Base-by-base conservation (phyloP, 1,140 invertebrate species). In the Drosophila yakuba region DNA sequence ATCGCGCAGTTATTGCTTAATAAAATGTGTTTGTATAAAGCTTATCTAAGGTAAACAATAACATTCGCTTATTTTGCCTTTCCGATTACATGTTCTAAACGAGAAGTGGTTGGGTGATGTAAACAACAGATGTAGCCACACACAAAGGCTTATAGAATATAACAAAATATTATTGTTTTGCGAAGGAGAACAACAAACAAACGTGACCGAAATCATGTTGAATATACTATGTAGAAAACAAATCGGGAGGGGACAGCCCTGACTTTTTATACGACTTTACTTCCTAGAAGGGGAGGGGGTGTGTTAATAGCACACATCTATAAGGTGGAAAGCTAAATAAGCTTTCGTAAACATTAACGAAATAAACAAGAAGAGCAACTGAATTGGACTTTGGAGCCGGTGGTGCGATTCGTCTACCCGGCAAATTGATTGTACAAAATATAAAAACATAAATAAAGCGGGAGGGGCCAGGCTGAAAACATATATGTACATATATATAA, bases 121-220 rank as follows among this genome's bases (percentile, higher is more conserved):
- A 75, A 75, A 75, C 73, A 67, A 57, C 15, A 78, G 38, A 38
- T 74, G 55, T 68, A 35, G 23, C 17, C 8, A 51, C 48, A 39
- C 58, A 38, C 28, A 48, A 59, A 38, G 48, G n/a, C n/a, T 23
- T 20, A 38, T 28, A n/a, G 10, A 11, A 20, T n/a, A 25, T 17
- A 57, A 2, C 41, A 55, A 43, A 75, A 75, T 76, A 68, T 76
- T 68, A 44, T 76, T 76, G 72, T 75, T 76, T 43, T 76, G 36
- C 20, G 17, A 50, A 54, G 43, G 15, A 39, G 25, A 61, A 61
- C 35, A 72, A 59, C 38, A 73, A 56, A 50, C 47, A 75, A 85
- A 88, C 83, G 83, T 79, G 79, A 68, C 71, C 32, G 10, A 54
- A 12, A 76, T 68, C 82, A 82, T 62, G 79, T 82, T 76, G n/a